phyloP scores from a whole-genome alignment of 2,888 invertebrate genomes.

The Dicyrtomina minuta region DNA sequence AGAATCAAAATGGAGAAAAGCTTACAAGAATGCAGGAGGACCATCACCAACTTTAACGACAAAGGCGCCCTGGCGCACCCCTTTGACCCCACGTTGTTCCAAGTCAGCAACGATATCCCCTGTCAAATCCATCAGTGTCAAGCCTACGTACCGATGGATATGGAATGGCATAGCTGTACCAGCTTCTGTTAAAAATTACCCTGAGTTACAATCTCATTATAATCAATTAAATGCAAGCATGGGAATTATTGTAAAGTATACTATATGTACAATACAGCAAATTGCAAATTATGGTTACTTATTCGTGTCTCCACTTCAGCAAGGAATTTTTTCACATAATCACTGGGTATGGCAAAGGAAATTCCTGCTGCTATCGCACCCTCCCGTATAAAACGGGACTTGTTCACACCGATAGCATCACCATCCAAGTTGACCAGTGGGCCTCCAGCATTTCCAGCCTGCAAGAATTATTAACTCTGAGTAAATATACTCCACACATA shows the following conservation, averaged over 20 bases:
- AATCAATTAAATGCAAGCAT: too few species aligned
- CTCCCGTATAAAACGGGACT: too few species aligned
- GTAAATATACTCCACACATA: too few species aligned
- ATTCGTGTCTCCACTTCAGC: conserved; percentile 57
- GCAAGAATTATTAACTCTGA: conserved; percentile 27
- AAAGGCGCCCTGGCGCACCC: conserved; percentile 75
- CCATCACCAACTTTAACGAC: conserved; percentile 85
- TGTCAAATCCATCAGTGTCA: conserved; percentile 84
- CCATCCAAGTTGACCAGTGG: conserved; percentile 91
- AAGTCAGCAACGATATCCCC: conserved; percentile 71
- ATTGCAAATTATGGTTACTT: too few species aligned
- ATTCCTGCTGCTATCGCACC: conserved; percentile 93
- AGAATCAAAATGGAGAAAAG: too few species aligned
- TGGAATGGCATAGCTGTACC: conserved; percentile 38
- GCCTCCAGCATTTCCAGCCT: conserved; percentile 93
- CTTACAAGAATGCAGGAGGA: too few species aligned
- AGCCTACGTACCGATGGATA: conserved; percentile 73
- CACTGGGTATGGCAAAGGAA: conserved; percentile 90
- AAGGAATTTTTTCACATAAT: conserved; percentile 76
- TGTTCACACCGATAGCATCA: conserved; percentile 90
- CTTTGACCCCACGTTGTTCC: conserved; percentile 55
- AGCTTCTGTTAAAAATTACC: conserved; percentile 27
- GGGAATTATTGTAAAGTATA: too few species aligned
- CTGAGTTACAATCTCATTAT: too few species aligned
- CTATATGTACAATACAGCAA: too few species aligned